Conservation (phyloP, 2,797 vertebrate genomes). For the Uromys caudimaculatus region DNA sequence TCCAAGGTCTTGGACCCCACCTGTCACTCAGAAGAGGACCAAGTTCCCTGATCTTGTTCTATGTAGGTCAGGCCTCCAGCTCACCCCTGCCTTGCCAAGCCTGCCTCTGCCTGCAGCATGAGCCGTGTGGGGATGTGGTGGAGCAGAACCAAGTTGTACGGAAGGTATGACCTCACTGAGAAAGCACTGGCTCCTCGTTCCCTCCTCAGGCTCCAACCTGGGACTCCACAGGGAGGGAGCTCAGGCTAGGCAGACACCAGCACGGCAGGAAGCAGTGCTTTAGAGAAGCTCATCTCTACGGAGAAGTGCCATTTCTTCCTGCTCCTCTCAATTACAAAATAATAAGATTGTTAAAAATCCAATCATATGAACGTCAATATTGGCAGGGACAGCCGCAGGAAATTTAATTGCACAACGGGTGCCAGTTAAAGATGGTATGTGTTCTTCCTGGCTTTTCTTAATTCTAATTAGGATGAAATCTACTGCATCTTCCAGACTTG, state of each 20-base stretch:
- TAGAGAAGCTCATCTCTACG: conserved; percentile 56
- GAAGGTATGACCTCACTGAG: conserved; percentile 54
- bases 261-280: not conserved
- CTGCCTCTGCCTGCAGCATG: conserved; percentile 60
- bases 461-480: conserved; percentile 92
- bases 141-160: conserved; percentile 59
- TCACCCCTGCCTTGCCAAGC: conserved; percentile 32
- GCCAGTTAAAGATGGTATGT: conserved; percentile 85
- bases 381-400: conserved; percentile 79
- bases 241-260: not conserved
- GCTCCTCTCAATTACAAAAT: conserved; percentile 83
- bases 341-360: conserved; percentile 86
- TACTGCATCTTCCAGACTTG: conserved; percentile 88
- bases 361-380: conserved; percentile 83
- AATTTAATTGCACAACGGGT: conserved; percentile 82
- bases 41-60: not conserved
- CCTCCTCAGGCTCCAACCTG: not conserved
- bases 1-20: not conserved
- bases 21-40: not conserved
- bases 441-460: conserved; percentile 87
- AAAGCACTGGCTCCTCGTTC: not conserved
- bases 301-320: conserved; percentile 81
- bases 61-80: conserved; percentile 71
- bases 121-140: conserved; percentile 15
- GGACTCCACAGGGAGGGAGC: conserved; percentile 57